These are phyloP conservation scores for Triplophysa rosa DNA, from an alignment of 2,113 vertebrate genomes.

Conservation along the genomic window DNA sequence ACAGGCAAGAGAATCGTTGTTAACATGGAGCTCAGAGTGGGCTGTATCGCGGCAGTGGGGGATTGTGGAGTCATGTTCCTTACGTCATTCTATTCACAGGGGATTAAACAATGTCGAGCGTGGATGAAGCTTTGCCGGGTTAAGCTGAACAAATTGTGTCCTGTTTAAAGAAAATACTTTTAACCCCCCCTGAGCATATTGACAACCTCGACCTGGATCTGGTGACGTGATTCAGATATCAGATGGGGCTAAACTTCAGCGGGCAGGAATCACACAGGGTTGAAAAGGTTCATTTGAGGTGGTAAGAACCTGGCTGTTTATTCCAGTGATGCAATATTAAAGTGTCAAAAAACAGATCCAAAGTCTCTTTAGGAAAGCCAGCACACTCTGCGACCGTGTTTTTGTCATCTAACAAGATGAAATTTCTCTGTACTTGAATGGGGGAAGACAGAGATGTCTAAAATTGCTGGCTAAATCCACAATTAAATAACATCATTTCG, in stretches of 20 bases:
- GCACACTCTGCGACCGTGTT: too few species aligned
- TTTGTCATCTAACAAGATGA: too few species aligned
- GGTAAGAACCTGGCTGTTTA: neutral
- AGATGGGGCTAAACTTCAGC: neutral
- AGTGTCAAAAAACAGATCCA: conserved; percentile 1
- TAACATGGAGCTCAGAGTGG: neutral
- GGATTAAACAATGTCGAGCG: conserved; percentile 65
- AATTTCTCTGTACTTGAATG: too few species aligned
- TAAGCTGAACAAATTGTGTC: conserved; percentile 66
- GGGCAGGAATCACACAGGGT: neutral
- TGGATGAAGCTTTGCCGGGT: conserved; percentile 59
- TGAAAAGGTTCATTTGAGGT: neutral
- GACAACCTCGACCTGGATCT: neutral
- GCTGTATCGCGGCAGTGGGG: neutral
- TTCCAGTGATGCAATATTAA: neutral
- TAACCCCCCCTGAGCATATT: neutral
- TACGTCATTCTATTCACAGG: conserved; percentile 51
- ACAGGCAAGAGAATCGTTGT: neutral
- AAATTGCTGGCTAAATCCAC: too few species aligned
- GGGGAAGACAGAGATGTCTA: too few species aligned
- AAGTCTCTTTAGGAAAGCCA: too few species aligned
- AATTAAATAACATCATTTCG: too few species aligned
- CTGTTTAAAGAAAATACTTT: conserved; percentile 61
- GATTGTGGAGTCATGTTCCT: conserved; percentile 37
- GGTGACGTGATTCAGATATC: neutral